Evolutionary conservation across 2,888 invertebrate species (phyloP), one percentile per base, ranked within the genome.

Genomic region (Agrotis puta): DNA sequence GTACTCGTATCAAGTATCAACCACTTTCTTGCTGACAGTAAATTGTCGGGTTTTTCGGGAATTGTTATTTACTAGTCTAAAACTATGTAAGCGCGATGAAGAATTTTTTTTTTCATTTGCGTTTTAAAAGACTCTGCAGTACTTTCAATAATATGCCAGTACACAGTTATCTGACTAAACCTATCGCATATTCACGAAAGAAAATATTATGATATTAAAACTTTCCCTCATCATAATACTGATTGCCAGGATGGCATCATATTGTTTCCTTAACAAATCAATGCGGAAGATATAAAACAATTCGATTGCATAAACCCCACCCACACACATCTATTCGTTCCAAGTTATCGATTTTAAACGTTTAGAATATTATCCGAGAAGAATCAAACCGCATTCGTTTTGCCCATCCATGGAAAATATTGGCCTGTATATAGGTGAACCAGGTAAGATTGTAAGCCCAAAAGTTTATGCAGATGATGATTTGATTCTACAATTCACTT

Each of bases 301-400:
- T 33, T 45, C 24, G 24, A 62, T 57, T 62, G 24, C 67, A 65
- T 75, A 65, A 51, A 62, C 45, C 0, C n/a, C 58, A 33, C 74
- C 80, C 56, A 76, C 67, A 64, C 50, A 2, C n/a, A 7, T 18
- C n/a, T n/a, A 76, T 76, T 59, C n/a, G 54, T 64, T 54, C 76
- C 76, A 74, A 57, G 24, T 43, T 70, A 3, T 82, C 51, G 54
- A 65, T 59, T 9, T 70, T 47, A 50, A 54, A 43, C 68, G 45
- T 58, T 33, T 39, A 63, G 22, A 47, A 66, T 76, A 11, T 54
- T 47, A 69, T 63, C 20, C 20, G 39, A 27, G 13, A 33, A 59
- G 11, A 50, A 63, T 50, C 48, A 33, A 11, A 13, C 39, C 39
- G 47, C 39, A 11, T 39, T 39, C 39, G 39, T 39, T 11, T 39